These are phyloP conservation scores for Itoplectis maculator DNA, from an alignment of 2,888 invertebrate genomes.

Conservation along the genomic window DNA sequence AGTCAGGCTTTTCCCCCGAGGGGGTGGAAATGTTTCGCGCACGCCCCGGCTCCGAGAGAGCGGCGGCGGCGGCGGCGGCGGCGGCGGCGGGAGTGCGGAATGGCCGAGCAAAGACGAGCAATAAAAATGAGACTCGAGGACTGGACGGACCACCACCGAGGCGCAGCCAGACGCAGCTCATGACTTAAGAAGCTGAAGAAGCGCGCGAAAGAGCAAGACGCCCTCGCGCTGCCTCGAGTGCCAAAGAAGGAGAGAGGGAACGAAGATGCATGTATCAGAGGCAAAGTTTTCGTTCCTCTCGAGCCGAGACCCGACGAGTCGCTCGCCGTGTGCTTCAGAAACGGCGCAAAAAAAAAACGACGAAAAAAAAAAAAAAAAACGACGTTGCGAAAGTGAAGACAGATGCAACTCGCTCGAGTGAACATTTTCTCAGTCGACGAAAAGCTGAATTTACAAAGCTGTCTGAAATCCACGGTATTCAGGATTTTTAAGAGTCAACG, in stretches of 20 bases:
- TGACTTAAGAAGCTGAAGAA: slow-evolving; percentile 45
- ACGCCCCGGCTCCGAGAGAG: neutral
- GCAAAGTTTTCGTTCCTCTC: slow-evolving; percentile 25
- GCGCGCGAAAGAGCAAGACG: slow-evolving; percentile 31
- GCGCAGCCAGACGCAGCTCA: slow-evolving; percentile 28
- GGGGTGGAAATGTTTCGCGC: slow-evolving; percentile 61
- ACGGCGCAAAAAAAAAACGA: no score
- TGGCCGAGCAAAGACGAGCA: neutral
- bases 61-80: neutral
- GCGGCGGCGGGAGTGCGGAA: slow-evolving; percentile 9
- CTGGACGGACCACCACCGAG: neutral
- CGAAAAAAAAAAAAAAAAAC: no score
- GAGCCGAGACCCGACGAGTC: neutral
- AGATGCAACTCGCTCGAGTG: neutral
- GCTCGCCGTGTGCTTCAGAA: neutral
- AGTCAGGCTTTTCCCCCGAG: slow-evolving; percentile 52
- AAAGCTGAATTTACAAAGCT: neutral
- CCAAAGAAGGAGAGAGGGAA: no score
- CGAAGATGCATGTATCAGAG: slow-evolving; percentile 41
- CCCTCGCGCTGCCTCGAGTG: slow-evolving; percentile 47
- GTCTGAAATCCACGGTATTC: neutral
- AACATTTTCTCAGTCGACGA: neutral
- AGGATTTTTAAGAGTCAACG: neutral
- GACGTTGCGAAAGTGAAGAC: neutral
- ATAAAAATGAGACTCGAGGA: neutral